Base-by-base conservation (phyloP, 2,888 invertebrate species). In the Diloba caeruleocephala region DNA sequence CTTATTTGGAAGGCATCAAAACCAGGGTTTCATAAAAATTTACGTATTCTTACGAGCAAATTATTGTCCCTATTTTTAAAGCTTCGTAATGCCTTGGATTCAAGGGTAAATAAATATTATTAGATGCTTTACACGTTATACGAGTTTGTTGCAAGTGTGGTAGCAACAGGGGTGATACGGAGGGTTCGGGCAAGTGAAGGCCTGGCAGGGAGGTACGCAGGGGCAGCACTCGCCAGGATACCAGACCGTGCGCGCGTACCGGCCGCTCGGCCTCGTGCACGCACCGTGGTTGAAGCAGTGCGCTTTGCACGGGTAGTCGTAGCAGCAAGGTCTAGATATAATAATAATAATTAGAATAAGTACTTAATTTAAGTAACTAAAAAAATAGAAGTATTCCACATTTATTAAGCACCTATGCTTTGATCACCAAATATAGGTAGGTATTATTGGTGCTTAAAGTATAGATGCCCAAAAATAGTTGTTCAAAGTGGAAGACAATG, bases 261-360 rank as follows among this genome's bases (percentile, higher is more conserved):
- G 82, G 1, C 93, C 93, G 19, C 91, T 92, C 0, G 93, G 91
- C 8, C 93, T 78, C 0, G 90, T 92, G 53, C 84, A 85, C 0
- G 90, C 89, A 5, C 89, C 90, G 74, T 92, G 90, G 76, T 90
- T 90, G 76, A 91, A 93, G 73, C 93, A 94, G 60, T 92, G 76
- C 2, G 93, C 94, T 60, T 88, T 92, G 73, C 94, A 94, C 0
- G 93, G 93, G 43, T 65, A 89, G 52, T 94, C 93, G 76, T 93
- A 93, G 62, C 90, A 90, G 71, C 93, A 94, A 0, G 90, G 89
- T 17, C 93, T 92, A 78, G 0, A 38, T 33, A 17, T 31, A 10
- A 14, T n/a, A 4, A 10, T 7, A 21, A 21, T 1, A n/a, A n/a
- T n/a, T n/a, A n/a, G n/a, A n/a, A n/a, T n/a, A n/a, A n/a, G n/a